Evolutionary conservation across 1,140 invertebrate genomes (phyloP), one percentile per base, ranked within the genome.

Genomic region (Mamestra configurata): DNA sequence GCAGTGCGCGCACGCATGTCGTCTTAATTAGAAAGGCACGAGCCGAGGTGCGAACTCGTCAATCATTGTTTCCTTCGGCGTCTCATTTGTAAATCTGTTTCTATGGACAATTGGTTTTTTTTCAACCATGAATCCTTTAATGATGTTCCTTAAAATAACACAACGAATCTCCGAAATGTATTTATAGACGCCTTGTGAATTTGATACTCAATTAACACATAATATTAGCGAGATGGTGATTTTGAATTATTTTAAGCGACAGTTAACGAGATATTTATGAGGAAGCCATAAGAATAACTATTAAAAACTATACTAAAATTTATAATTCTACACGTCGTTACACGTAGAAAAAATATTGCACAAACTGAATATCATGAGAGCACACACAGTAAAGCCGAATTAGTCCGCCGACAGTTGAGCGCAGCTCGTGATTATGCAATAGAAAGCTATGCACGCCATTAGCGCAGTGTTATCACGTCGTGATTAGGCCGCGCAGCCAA

Each of bases 11-110:
- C 57, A 82, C 88, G 90, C 92, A 93, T 92, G 88, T 91, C 89
- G 88, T 93, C 93, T 94, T 94, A 93, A 94, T 94, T 94, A 93
- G 90, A 85, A 84, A 83, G 83, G 84, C 91, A 87, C 84, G 79
- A 84, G 81, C 79, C 88, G 92, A 93, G 93, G 93, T 94, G 93
- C 91, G 90, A 94, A 94, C 88, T 92, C 92, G 91, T 94, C 90
- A 91, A 94, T 94, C 93, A 93, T 93, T 93, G 92, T 92, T 93
- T 85, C 89, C 86, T 81, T 85, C 72, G 72, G 76, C 79, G 86
- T 80, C 82, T 86, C 82, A 84, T 86, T 87, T 89, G 90, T 92
- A 85, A 83, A 90, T 91, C 84, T 86, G 70, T 84, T 66, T 79
- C 79, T 84, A 91, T 86, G 92, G 84, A 81, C 89, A 86, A 92